Conservation (phyloP, 2,888 invertebrate genomes). For the Empis livida region DNA sequence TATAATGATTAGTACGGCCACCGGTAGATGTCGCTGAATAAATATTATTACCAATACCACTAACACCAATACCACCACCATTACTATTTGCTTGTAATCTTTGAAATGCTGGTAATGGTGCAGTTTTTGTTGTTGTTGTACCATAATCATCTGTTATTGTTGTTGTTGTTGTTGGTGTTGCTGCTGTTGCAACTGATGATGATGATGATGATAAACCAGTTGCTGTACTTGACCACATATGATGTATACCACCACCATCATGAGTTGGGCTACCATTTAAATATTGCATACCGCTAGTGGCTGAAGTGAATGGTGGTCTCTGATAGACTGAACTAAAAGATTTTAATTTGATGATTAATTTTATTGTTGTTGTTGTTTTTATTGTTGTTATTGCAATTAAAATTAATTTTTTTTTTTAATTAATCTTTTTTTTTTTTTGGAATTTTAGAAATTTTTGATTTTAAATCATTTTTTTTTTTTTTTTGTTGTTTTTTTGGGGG, state of each 20-base stretch:
- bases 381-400: slow-evolving; percentile 5
- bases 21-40: slow-evolving; percentile 1
- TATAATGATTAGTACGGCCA: slow-evolving; percentile 23
- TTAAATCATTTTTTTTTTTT: no score
- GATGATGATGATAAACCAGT: slow-evolving; percentile 15
- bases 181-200: no score
- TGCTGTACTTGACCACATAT: slow-evolving; percentile 21
- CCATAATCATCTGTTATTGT: slow-evolving; percentile 27
- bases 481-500: no score
- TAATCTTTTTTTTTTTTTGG: slow-evolving; percentile 7
- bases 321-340: slow-evolving; percentile 30
- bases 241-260: slow-evolving; percentile 16
- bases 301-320: slow-evolving; percentile 27
- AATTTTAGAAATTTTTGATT: no score
- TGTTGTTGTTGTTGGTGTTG: slow-evolving; percentile 14
- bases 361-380: no score
- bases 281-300: slow-evolving; percentile 30
- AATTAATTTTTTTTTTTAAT: slow-evolving; percentile 1
- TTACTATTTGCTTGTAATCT: slow-evolving; percentile 19
- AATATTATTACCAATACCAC: not conserved
- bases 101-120: slow-evolving; percentile 31
- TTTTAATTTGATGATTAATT: slow-evolving; percentile 1
- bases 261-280: slow-evolving; percentile 17
- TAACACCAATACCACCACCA: not conserved
- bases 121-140: slow-evolving; percentile 27